phyloP scores from a whole-genome alignment of 2,888 invertebrate genomes.

The Harpalus rubripes region DNA sequence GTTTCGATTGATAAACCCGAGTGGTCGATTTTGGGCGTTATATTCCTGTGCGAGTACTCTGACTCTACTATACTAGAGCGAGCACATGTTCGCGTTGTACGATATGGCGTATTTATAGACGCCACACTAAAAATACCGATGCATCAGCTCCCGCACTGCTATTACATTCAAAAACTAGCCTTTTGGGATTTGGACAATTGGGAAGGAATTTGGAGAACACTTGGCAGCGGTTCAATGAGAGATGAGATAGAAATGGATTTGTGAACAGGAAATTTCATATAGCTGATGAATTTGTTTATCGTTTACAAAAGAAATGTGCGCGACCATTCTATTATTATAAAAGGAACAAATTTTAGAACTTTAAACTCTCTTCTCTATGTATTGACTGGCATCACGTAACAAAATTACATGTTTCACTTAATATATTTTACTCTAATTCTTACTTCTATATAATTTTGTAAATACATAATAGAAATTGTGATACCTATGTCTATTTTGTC shows the following conservation, averaged over 20 bases:
- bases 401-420: too few species aligned
- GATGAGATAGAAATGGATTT: conserved; percentile 36
- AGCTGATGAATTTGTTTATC: conserved; percentile 19
- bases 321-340: not conserved
- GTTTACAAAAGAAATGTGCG: not conserved
- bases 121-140: conserved; percentile 64
- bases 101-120: conserved; percentile 55
- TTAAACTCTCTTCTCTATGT: not conserved
- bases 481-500: too few species aligned
- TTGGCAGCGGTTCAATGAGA: conserved; percentile 30
- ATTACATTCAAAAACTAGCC: conserved; percentile 50
- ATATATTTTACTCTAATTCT: too few species aligned
- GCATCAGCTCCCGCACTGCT: conserved; percentile 60
- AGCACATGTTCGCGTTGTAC: conserved; percentile 33
- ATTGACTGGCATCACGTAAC: too few species aligned
- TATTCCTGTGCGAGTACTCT: not conserved
- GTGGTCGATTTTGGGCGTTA: conserved; percentile 36
- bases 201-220: conserved; percentile 38
- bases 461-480: too few species aligned
- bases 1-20: conserved; percentile 36
- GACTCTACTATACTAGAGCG: conserved; percentile 24
- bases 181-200: conserved; percentile 55
- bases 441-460: too few species aligned
- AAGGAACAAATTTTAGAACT: conserved; percentile 1
- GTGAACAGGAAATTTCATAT: conserved; percentile 16